These are phyloP conservation scores for Ictalurus furcatus DNA, from an alignment of 2,113 vertebrate species.

Conservation along the genomic window DNA sequence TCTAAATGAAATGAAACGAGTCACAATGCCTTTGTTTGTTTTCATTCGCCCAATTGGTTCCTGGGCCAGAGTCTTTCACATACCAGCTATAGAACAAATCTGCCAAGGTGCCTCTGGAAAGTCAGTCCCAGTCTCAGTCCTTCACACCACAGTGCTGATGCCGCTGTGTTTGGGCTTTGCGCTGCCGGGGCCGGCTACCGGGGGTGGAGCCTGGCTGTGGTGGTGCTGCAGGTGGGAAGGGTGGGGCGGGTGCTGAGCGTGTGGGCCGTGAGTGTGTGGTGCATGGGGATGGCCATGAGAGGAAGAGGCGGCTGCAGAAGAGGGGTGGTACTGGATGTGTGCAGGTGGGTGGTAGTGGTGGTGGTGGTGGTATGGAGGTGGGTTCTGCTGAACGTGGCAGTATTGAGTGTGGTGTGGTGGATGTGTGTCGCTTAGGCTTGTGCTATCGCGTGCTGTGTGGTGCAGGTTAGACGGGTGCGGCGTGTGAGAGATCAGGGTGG, in stretches of 20 bases:
- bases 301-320: slow-evolving; percentile 59
- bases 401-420: slow-evolving; percentile 82
- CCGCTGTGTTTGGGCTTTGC: slow-evolving; percentile 93
- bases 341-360: slow-evolving; percentile 91
- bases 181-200: slow-evolving; percentile 69
- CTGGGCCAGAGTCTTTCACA: slow-evolving; percentile 37
- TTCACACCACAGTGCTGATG: slow-evolving; percentile 94
- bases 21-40: slow-evolving; percentile 43
- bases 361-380: slow-evolving; percentile 92
- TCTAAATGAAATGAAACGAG: slow-evolving; percentile 59
- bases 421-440: slow-evolving; percentile 71
- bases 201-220: slow-evolving; percentile 74
- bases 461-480: slow-evolving; percentile 74
- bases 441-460: slow-evolving; percentile 71
- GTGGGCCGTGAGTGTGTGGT: slow-evolving; percentile 61
- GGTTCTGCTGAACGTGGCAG: slow-evolving; percentile 87
- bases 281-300: slow-evolving; percentile 66
- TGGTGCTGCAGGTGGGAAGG: slow-evolving; percentile 73
- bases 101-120: slow-evolving; percentile 16
- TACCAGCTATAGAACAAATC: slow-evolving; percentile 34
- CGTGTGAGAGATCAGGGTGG: slow-evolving; percentile 77
- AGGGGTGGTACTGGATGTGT: slow-evolving; percentile 80
- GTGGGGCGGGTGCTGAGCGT: slow-evolving; percentile 68
- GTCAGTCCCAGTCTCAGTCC: neutral
- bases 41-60: slow-evolving; percentile 23